Base-by-base conservation (phyloP, 2,113 vertebrate genomes). In the Xenopus borealis region DNA sequence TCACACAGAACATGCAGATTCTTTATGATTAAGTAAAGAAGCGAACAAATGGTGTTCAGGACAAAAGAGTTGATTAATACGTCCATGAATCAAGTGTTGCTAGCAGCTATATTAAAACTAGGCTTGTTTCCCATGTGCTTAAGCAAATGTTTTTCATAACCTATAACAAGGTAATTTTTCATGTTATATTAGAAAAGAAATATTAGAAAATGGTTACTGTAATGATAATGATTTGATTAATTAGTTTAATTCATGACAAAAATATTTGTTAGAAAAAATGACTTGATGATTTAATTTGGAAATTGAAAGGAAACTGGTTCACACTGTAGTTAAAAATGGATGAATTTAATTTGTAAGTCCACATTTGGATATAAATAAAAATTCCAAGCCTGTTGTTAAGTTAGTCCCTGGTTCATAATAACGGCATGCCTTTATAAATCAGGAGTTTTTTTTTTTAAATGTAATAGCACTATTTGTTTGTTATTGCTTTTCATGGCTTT, bases 381-480 rank as follows among this genome's bases (percentile, higher is more conserved):
- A 77, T 77, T 52, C 66, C 12, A 30, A 64, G 74, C 66, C 74
- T 18, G 50, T 70, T 64, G 74, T 70, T 55, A 57, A 70, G 59
- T 61, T 17, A 13, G 46, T 57, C 53, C 20, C 74, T 55, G 61
- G 66, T 45, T 69, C 45, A 69, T 69, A 47, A 75, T 69, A 75
- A 75, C 69, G 69, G 66, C 53, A 70, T 52, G 45, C 64, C 55
- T 77, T 77, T 59, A 77, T 64, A 77, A 77, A 77, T 70, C 74
- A 70, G 45, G 27, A 55, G 59, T 55, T n/a, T 7, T 64, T 64
- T 30, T 45, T 55, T 55, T 7, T 9, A 46, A 33, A 46, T 9
- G 10, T 66, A 66, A 66, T 46, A 40, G 2, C 44, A 16, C 4
- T 44, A 17, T 30, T 30, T 52, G 72, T 69, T 45, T 40, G 23